Percentiles rank a stretch among this genome's conserved stretches.
Conservation (phyloP, 2,797 vertebrate genomes). For the Microctenopoma lineatum region DNA sequence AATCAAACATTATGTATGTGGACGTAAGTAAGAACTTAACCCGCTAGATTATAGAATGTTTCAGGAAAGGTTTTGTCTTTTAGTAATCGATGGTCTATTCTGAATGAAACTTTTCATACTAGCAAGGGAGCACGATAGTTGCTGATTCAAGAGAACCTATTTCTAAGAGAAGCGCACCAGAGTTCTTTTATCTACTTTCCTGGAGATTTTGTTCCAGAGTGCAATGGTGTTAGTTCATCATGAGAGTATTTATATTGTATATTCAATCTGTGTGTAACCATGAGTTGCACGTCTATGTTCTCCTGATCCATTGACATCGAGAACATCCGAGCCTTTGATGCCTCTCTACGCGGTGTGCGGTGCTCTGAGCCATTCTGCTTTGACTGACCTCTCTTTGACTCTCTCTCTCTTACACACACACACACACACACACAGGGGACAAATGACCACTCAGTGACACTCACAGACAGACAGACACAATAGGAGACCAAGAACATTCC, state of each 20-base stretch:
- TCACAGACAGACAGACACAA: constrained; percentile 64
- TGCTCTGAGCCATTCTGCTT: constrained; percentile 41
- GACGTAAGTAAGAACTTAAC: neutral
- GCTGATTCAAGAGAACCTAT: neutral
- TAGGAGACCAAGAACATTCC: constrained; percentile 62
- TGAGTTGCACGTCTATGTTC: neutral
- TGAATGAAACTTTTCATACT: neutral
- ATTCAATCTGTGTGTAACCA: too few species aligned
- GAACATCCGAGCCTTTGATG: constrained; percentile 47
- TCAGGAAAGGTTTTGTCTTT: too few species aligned
- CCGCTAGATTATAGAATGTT: too few species aligned
- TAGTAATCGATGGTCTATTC: neutral
- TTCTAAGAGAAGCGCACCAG: too few species aligned
- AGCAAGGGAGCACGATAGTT: too few species aligned
- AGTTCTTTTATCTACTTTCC: too few species aligned
- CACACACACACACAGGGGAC: constrained; percentile 39
- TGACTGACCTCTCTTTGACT: constrained; percentile 66
- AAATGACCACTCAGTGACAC: constrained; percentile 61
- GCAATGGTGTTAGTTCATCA: too few species aligned
- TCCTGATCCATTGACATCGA: constrained; percentile 58
- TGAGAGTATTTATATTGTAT: too few species aligned
- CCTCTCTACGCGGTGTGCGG: constrained; percentile 55
- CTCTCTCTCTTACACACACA: constrained; percentile 30
- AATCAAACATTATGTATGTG: neutral
- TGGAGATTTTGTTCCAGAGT: too few species aligned